Evolutionary conservation across 1,140 invertebrate genomes (phyloP).

Genomic region (Druon quercuslanigerum): DNA sequence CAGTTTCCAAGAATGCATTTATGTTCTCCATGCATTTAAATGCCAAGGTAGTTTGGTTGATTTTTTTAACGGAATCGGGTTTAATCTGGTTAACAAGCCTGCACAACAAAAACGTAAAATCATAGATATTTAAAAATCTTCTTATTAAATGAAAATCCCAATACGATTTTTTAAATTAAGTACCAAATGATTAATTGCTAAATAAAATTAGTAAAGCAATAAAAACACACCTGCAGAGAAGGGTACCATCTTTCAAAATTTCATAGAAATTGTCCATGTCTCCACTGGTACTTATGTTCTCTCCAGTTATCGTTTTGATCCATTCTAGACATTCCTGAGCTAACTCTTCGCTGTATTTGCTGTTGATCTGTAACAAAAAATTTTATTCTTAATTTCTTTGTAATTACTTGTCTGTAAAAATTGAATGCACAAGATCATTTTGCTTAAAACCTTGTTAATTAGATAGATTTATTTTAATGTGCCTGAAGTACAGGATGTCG

Average conservation of each 20-base stretch:
- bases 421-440: background rate
- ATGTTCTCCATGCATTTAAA: constrained; percentile 99
- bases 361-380: constrained; percentile 88
- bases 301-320: constrained; percentile 89
- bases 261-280: constrained; percentile 95
- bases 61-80: constrained; percentile 88
- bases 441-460: too few relatives aligned
- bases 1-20: constrained; percentile 92
- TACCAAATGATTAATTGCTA: background rate
- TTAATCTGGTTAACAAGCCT: constrained; percentile 89
- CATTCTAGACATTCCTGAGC: constrained; percentile 93
- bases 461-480: too few relatives aligned
- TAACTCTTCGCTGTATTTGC: constrained; percentile 95
- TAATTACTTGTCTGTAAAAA: background rate
- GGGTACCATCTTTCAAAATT: constrained; percentile 88
- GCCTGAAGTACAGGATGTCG: too few relatives aligned
- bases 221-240: constrained; percentile 88
- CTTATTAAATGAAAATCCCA: constrained; percentile 4
- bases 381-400: background rate
- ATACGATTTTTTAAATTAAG: constrained; percentile 24
- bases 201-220: constrained; percentile 32
- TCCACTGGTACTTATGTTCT: constrained; percentile 87
- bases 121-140: constrained; percentile 16
- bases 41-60: constrained; percentile 91
- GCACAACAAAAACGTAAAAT: constrained; percentile 57